Conservation (phyloP, 1,140 invertebrate species). For the Lordiphosa stackelbergi region DNA sequence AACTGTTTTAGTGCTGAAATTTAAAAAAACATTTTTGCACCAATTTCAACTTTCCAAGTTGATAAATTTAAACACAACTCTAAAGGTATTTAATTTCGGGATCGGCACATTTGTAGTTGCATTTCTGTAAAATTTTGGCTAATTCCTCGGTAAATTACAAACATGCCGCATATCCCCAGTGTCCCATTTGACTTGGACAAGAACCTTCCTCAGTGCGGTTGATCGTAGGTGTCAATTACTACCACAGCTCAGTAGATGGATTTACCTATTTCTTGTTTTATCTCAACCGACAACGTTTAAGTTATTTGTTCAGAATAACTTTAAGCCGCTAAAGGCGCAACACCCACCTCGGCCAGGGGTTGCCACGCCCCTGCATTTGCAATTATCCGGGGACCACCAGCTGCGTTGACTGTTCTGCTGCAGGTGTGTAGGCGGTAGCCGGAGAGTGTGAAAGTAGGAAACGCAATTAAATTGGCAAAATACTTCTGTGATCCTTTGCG, state of each 20-base stretch:
- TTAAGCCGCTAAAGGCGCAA: conserved; percentile 70
- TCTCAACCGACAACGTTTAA: conserved; percentile 18
- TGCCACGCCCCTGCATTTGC: conserved; percentile 32
- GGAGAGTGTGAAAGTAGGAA: conserved; percentile 60
- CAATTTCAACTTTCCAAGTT: too few species aligned
- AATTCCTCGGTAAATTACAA: too few species aligned
- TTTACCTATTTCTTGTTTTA: conserved; percentile 23
- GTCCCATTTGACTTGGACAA: conserved; percentile 16
- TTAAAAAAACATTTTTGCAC: too few species aligned
- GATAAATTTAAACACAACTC: too few species aligned
- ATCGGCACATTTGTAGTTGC: too few species aligned
- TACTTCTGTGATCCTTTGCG: conserved; percentile 5
- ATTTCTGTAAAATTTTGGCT: too few species aligned
- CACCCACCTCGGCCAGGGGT: conserved; percentile 51
- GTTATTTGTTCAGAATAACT: conserved; percentile 28
- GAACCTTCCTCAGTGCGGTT: conserved; percentile 27
- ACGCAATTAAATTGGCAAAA: conserved; percentile 52
- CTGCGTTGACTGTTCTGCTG: conserved; percentile 32
- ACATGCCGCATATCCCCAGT: too few species aligned
- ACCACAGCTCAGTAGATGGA: conserved; percentile 16
- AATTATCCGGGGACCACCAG: conserved; percentile 52
- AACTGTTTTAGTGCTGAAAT: too few species aligned
- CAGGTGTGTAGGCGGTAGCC: conserved; percentile 4
- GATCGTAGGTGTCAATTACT: conserved; percentile 61
- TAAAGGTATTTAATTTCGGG: too few species aligned